Evolutionary conservation across 2,888 invertebrate genomes (phyloP).

Genomic region (Anarsia innoxiella): DNA sequence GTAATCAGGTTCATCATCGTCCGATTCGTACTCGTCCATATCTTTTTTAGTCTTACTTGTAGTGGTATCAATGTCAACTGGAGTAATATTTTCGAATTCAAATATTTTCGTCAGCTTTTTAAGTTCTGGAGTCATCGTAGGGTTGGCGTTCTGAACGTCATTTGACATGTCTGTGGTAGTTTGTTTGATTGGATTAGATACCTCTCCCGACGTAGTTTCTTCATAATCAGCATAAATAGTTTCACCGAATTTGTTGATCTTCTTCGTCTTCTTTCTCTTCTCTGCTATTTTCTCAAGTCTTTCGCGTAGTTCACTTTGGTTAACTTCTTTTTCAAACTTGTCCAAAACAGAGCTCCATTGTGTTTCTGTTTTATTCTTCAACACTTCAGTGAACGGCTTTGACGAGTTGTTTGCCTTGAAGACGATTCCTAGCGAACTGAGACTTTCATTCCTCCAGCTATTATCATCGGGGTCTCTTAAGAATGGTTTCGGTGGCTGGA

Average conservation of each 20-base stretch:
- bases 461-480: conserved; percentile 63
- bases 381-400: conserved; percentile 59
- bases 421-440: conserved; percentile 64
- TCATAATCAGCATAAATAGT: conserved; percentile 53
- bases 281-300: conserved; percentile 62
- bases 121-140: too few species aligned
- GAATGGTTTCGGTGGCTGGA: conserved; percentile 48
- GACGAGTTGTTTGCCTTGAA: conserved; percentile 64
- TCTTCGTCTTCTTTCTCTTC: conserved; percentile 55
- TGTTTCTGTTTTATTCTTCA: conserved; percentile 62
- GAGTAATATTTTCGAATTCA: too few species aligned
- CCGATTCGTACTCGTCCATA: conserved; percentile 45
- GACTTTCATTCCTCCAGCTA: conserved; percentile 67
- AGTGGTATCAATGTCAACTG: too few species aligned
- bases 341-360: conserved; percentile 43
- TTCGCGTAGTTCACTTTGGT: conserved; percentile 41
- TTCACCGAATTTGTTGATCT: conserved; percentile 44
- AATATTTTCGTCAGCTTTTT: too few species aligned
- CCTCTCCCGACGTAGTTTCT: conserved; percentile 27
- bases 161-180: too few species aligned
- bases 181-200: too few species aligned
- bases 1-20: conserved; percentile 34
- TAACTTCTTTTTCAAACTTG: conserved; percentile 39
- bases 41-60: too few species aligned
- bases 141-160: too few species aligned